A percentile compares a stretch with the other conserved stretches of the same genome.
Evolutionary conservation across 2,797 vertebrate species (phyloP).

Genomic region (Cirrhinus molitorella): DNA sequence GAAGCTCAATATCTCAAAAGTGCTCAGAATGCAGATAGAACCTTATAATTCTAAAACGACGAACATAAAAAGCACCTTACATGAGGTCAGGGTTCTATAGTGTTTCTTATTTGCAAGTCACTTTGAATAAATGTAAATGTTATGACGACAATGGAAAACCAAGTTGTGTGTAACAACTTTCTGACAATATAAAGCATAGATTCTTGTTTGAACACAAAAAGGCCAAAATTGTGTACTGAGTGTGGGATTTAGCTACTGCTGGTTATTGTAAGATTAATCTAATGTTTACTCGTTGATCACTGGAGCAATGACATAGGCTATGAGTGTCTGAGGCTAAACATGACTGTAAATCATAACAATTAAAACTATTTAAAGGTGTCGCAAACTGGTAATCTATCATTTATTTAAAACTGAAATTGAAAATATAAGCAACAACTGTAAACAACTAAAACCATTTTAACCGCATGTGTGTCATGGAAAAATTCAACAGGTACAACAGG

Average conservation of each 20-base stretch:
- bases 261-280: neutral
- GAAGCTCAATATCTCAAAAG: too few relatives aligned
- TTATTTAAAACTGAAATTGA: neutral
- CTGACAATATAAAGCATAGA: neutral
- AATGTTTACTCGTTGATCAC: neutral
- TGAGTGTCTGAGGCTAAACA: neutral
- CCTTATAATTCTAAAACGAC: too few relatives aligned
- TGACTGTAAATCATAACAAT: neutral
- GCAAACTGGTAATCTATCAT: neutral
- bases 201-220: neutral
- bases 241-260: too few relatives aligned
- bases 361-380: neutral
- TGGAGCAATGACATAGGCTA: neutral
- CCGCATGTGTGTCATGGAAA: neutral
- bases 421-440: neutral
- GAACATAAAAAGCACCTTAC: constrained; percentile 2
- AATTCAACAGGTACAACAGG: neutral
- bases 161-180: neutral
- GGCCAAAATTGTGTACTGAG: neutral
- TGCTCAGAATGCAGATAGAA: too few relatives aligned
- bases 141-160: neutral
- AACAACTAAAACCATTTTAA: neutral
- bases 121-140: constrained; percentile 33
- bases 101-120: neutral
- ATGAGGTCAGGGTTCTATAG: neutral